These are phyloP conservation scores for Pocota personata DNA, from an alignment of 2,888 invertebrate species.

Conservation along the genomic window DNA sequence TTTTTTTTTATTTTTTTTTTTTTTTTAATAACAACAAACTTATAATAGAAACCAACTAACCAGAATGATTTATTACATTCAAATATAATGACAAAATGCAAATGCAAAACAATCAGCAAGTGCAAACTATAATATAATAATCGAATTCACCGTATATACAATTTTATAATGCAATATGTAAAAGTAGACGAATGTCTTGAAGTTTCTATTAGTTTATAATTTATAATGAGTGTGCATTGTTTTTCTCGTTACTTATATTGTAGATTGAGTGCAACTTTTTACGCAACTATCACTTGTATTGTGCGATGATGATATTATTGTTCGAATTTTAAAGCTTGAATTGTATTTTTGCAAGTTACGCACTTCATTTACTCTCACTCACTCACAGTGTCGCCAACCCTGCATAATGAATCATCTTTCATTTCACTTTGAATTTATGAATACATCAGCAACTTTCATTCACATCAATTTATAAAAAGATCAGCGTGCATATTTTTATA, in stretches of 20 bases:
- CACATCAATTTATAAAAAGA: background rate
- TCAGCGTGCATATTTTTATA: background rate
- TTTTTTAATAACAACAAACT: background rate
- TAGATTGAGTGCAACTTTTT: background rate
- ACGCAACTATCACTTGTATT: background rate
- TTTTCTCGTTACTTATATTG: background rate
- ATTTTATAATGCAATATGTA: constrained; percentile 9
- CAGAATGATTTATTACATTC: background rate
- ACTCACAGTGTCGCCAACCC: background rate
- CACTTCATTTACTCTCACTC: background rate
- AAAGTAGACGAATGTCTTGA: constrained; percentile 18
- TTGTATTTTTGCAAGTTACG: background rate
- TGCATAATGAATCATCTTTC: background rate
- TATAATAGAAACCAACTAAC: constrained; percentile 30
- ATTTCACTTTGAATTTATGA: background rate
- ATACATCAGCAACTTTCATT: background rate
- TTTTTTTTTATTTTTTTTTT: no score
- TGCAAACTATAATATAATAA: background rate
- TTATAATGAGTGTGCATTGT: background rate
- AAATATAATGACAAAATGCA: constrained; percentile 9
- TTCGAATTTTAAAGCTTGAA: background rate
- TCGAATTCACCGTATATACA: constrained; percentile 6
- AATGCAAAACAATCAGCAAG: background rate
- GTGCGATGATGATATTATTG: background rate
- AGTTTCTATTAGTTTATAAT: background rate